These are phyloP conservation scores for Knipowitschia caucasica DNA, from an alignment of 2,797 vertebrate genomes.

Conservation along the genomic window DNA sequence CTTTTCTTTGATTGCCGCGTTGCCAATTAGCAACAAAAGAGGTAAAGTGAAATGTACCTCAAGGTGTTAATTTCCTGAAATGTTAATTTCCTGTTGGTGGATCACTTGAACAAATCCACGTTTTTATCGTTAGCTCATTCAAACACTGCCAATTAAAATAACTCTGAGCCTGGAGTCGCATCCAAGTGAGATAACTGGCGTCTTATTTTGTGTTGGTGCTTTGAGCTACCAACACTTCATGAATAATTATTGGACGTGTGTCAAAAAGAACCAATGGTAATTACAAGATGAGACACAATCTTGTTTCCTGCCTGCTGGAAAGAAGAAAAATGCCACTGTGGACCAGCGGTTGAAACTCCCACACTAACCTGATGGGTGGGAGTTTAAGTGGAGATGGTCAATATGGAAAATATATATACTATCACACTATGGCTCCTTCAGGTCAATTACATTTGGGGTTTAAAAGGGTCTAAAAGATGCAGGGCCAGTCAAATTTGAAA, in stretches of 20 bases:
- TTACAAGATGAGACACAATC: background rate
- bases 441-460: too few relatives aligned
- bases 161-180: background rate
- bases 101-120: background rate
- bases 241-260: conserved; percentile 6
- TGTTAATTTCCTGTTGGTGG: background rate
- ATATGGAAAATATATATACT: too few relatives aligned
- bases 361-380: background rate
- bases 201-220: background rate
- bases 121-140: background rate
- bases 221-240: conserved; percentile 1
- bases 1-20: background rate
- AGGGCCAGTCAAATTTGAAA: too few relatives aligned
- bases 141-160: conserved; percentile 4
- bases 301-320: background rate
- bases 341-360: background rate
- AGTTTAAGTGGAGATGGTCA: background rate
- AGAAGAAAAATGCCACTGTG: background rate
- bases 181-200: background rate
- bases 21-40: background rate
- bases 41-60: background rate
- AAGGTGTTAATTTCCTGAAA: conserved; percentile 6
- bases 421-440: too few relatives aligned
- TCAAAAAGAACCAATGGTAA: conserved; percentile 1
- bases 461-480: too few relatives aligned